Percentiles rank a stretch among this genome's conserved stretches.
Evolutionary conservation across 2,888 invertebrate genomes (phyloP).

Genomic region (Ophonus ardosiacus): DNA sequence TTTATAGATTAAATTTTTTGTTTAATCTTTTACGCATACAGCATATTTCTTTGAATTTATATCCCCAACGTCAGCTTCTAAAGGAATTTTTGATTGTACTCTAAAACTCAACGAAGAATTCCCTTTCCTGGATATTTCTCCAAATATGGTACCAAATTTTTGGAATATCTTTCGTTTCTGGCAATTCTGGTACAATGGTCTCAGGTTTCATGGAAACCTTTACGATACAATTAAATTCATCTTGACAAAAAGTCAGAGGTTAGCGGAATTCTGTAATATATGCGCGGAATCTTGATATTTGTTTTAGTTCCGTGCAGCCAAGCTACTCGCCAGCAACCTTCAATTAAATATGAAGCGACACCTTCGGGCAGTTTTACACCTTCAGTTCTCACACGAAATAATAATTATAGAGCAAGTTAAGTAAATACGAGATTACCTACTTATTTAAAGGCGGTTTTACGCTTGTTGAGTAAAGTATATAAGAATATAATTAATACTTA

Average conservation of each 20-base stretch:
- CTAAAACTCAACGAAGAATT: conserved; percentile 18
- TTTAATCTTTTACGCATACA: not conserved
- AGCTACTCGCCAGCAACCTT: conserved; percentile 30
- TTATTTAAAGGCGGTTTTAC: conserved; percentile 36
- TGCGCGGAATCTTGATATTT: conserved; percentile 37
- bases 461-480: conserved; percentile 23
- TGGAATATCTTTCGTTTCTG: conserved; percentile 9
- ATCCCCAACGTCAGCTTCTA: not conserved
- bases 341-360: conserved; percentile 53
- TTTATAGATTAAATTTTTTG: not conserved
- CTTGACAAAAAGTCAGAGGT: conserved; percentile 32
- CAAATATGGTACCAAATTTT: conserved; percentile 37
- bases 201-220: conserved; percentile 6
- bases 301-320: conserved; percentile 30
- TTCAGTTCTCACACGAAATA: conserved; percentile 42
- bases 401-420: conserved; percentile 31
- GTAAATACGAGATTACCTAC: conserved; percentile 36
- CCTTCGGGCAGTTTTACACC: conserved; percentile 46
- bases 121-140: conserved; percentile 8
- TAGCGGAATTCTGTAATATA: conserved; percentile 26
- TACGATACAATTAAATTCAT: conserved; percentile 27
- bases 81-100: conserved; percentile 32
- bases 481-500: conserved; percentile 17
- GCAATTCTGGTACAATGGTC: not conserved
- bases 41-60: not conserved